Conservation (phyloP, 2,797 vertebrate species). For the Heteromormyrus szaboi region DNA sequence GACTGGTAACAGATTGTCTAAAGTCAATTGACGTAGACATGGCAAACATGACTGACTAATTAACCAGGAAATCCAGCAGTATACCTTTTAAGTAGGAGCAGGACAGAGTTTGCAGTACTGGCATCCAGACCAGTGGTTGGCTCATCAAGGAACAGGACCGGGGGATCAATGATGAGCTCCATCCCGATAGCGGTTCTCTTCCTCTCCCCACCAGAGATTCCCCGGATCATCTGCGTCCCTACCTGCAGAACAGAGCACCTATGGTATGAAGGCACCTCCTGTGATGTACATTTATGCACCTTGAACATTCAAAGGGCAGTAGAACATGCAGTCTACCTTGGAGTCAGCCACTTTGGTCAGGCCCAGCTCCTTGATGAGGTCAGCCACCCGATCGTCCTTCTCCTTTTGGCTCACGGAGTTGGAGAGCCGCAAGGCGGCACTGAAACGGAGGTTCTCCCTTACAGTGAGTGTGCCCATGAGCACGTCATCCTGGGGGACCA, state of each 20-base stretch:
- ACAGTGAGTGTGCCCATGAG: slow-evolving; percentile 92
- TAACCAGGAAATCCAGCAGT: background rate
- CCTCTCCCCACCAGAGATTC: slow-evolving; percentile 88
- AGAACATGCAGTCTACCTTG: slow-evolving; percentile 61
- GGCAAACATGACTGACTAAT: background rate
- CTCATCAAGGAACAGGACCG: slow-evolving; percentile 87
- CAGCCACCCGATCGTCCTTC: slow-evolving; percentile 72
- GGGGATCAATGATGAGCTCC: slow-evolving; percentile 87
- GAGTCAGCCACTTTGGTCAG: slow-evolving; percentile 83
- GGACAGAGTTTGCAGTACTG: slow-evolving; percentile 85
- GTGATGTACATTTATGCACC: background rate
- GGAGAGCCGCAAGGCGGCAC: slow-evolving; percentile 82
- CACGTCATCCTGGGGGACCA: slow-evolving; percentile 76
- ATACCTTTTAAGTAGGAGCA: slow-evolving; percentile 82
- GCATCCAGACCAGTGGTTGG: slow-evolving; percentile 89
- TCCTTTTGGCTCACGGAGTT: slow-evolving; percentile 64
- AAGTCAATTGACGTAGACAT: background rate
- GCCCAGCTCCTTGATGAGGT: slow-evolving; percentile 77
- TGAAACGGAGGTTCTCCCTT: slow-evolving; percentile 86
- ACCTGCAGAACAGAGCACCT: slow-evolving; percentile 57
- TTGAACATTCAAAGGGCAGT: background rate
- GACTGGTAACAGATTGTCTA: background rate
- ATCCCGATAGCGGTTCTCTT: slow-evolving; percentile 93
- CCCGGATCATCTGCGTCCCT: slow-evolving; percentile 77
- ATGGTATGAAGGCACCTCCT: background rate